Conservation (phyloP, 2,113 vertebrate genomes). For the Macquaria ambigua region DNA sequence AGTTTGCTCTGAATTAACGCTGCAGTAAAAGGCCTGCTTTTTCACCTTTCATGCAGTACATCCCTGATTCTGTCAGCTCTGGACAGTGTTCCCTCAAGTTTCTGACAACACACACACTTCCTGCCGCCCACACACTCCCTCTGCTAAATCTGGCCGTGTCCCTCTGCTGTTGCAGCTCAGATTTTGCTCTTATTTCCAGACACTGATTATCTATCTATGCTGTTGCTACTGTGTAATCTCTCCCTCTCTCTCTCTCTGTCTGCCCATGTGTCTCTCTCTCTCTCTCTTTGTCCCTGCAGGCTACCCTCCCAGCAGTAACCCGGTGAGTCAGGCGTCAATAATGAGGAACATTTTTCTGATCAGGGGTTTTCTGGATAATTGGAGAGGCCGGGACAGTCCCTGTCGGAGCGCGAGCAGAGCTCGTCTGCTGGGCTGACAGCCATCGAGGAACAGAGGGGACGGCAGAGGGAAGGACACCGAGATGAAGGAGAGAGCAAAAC, state of each 20-base stretch:
- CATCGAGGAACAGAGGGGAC: conserved; percentile 1
- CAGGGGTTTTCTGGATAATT: conserved; percentile 66
- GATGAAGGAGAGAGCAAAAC: background rate
- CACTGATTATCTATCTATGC: background rate
- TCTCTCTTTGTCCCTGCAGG: background rate
- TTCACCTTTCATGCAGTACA: conserved; percentile 30
- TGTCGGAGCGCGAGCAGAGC: conserved; percentile 26
- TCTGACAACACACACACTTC: conserved; percentile 61
- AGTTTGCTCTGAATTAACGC: conserved; percentile 46
- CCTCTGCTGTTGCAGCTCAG: conserved; percentile 31
- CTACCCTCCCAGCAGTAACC: conserved; percentile 7
- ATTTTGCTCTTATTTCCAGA: conserved; percentile 20
- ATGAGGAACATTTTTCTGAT: conserved; percentile 67
- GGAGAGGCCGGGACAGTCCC: conserved; percentile 45
- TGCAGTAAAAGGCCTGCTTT: conserved; percentile 32
- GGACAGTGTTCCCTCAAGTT: conserved; percentile 68
- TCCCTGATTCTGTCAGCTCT: conserved; percentile 58
- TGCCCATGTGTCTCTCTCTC: background rate
- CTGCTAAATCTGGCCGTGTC: conserved; percentile 62
- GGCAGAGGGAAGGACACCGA: background rate
- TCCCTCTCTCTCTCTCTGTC: background rate
- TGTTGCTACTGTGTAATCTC: background rate
- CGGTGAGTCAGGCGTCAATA: conserved; percentile 60
- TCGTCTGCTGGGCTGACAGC: conserved; percentile 45
- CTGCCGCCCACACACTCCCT: conserved; percentile 64